These are phyloP conservation scores for Parus major DNA, from an alignment of 2,113 vertebrate species.

Conservation along the genomic window DNA sequence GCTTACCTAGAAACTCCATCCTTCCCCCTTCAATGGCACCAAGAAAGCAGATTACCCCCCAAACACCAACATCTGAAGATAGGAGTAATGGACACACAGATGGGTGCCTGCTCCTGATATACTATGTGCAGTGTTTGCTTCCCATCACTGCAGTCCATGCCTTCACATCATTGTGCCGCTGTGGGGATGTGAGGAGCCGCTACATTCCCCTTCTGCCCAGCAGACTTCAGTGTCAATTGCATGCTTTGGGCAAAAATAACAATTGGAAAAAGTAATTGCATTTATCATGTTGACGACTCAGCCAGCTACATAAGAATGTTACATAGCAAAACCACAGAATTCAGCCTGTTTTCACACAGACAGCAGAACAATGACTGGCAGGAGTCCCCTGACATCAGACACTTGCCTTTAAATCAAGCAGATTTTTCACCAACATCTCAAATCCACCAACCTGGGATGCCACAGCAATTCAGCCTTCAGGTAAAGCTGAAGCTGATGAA, in stretches of 20 bases:
- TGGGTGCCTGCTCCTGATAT: neutral
- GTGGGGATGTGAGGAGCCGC: neutral
- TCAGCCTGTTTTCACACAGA: conserved; percentile 56
- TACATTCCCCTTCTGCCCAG: conserved; percentile 26
- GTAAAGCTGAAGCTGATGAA: neutral
- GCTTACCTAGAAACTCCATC: neutral
- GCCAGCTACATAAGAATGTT: conserved; percentile 60
- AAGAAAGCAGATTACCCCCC: neutral
- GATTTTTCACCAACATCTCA: neutral
- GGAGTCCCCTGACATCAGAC: conserved; percentile 45
- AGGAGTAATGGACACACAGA: neutral
- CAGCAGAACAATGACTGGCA: conserved; percentile 67
- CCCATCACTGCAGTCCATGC: neutral
- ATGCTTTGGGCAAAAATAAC: conserved; percentile 66
- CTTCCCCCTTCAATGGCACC: neutral
- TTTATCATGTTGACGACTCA: conserved; percentile 58
- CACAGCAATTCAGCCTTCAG: neutral
- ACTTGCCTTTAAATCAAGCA: conserved; percentile 12
- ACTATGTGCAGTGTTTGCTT: neutral
- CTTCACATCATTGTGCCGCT: neutral
- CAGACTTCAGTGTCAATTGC: conserved; percentile 53
- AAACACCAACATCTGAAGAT: accelerated
- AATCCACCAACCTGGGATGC: neutral
- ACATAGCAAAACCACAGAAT: conserved; percentile 61
- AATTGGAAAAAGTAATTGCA: conserved; percentile 65